These are phyloP conservation scores for Zaprionus ornatus DNA, from an alignment of 1,140 invertebrate species.

Conservation along the genomic window DNA sequence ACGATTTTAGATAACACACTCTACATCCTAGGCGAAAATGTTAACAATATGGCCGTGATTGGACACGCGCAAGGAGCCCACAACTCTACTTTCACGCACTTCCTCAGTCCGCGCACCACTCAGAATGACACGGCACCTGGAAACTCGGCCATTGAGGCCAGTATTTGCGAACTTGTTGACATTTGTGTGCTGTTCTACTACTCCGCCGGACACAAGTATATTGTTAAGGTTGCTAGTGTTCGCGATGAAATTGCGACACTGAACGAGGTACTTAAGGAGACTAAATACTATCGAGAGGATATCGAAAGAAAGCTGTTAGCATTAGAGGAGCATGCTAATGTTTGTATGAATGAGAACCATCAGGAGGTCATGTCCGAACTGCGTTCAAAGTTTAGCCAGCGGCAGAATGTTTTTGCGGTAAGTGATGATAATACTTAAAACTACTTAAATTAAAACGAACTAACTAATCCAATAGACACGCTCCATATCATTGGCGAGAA, in stretches of 20 bases:
- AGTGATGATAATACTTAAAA: conserved; percentile 3
- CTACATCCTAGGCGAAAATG: conserved; percentile 65
- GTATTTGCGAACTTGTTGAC: conserved; percentile 77
- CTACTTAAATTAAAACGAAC: neutral
- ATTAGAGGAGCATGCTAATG: conserved; percentile 73
- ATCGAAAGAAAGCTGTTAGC: conserved; percentile 69
- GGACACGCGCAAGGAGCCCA: conserved; percentile 63
- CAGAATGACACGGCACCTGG: conserved; percentile 49
- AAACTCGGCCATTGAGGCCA: conserved; percentile 51
- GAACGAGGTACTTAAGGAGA: conserved; percentile 78
- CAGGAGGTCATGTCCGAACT: conserved; percentile 72
- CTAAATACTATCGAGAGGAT: conserved; percentile 79
- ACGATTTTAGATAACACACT: conserved; percentile 54
- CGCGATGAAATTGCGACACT: conserved; percentile 81
- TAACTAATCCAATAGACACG: conserved; percentile 58
- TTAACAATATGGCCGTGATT: conserved; percentile 65
- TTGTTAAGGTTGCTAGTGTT: conserved; percentile 77
- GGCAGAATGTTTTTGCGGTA: conserved; percentile 82
- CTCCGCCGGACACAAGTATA: conserved; percentile 82
- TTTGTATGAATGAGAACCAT: conserved; percentile 78
- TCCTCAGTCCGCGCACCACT: conserved; percentile 55
- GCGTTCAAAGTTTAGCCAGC: conserved; percentile 71
- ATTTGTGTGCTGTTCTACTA: conserved; percentile 79
- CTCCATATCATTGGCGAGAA: conserved; percentile 77
- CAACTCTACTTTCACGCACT: conserved; percentile 66